Percentiles rank a stretch among this genome's conserved stretches.
phyloP scores from a whole-genome alignment of 2,113 vertebrate genomes.

The Odocoileus virginianus region DNA sequence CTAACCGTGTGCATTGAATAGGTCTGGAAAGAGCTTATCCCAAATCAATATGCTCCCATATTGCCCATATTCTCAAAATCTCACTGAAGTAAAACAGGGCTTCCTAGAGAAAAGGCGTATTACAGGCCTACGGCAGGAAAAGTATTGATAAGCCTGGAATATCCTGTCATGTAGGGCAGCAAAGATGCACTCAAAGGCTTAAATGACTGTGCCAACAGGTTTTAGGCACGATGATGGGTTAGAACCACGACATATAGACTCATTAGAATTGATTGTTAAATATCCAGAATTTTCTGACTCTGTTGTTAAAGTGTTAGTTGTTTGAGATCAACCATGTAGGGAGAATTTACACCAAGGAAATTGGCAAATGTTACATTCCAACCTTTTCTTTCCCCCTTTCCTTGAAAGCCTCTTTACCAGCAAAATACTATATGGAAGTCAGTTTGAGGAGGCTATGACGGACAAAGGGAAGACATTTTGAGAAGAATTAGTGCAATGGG shows the following conservation, averaged over 20 bases:
- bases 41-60: too few relatives aligned
- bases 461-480: neutral
- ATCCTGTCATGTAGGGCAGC: neutral
- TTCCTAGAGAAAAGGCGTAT: neutral
- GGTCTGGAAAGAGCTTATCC: neutral
- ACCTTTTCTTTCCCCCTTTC: rapidly evolving
- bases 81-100: neutral
- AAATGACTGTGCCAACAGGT: rapidly evolving
- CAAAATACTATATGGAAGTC: neutral
- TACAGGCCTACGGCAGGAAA: neutral
- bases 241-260: neutral
- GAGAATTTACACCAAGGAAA: neutral
- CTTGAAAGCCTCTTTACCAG: neutral
- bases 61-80: neutral
- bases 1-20: neutral
- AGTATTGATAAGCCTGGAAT: neutral
- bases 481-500: neutral
- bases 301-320: neutral
- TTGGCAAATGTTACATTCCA: neutral
- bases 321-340: neutral
- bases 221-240: neutral
- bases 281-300: neutral
- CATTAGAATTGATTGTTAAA: neutral
- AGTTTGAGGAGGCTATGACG: neutral
- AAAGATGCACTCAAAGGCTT: neutral